Conservation (phyloP, 2,888 invertebrate genomes). For the Seladonia tumulorum region DNA sequence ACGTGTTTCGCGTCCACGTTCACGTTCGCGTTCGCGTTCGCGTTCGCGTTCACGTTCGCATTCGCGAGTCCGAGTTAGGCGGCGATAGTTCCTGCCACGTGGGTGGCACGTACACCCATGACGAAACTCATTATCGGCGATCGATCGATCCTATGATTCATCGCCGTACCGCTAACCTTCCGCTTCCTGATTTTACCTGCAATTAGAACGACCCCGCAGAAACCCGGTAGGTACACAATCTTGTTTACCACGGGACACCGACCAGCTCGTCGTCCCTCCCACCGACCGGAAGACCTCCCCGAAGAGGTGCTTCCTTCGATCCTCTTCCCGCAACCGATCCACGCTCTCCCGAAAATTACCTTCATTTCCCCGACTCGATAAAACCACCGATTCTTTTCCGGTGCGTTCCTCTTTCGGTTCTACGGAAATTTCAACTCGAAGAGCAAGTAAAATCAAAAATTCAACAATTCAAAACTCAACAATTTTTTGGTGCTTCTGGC, state of each 20-base stretch:
- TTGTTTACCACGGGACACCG: not conserved
- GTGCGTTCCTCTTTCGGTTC: not conserved
- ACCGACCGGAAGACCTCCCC: constrained; percentile 2
- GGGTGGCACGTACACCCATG: constrained; percentile 48
- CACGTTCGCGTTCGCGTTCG: not conserved
- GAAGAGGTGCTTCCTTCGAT: not conserved
- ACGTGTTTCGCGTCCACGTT: constrained; percentile 51
- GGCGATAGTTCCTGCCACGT: constrained; percentile 33
- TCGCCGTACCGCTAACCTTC: constrained; percentile 52
- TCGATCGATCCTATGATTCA: constrained; percentile 60
- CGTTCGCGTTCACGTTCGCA: not conserved
- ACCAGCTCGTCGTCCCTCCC: not conserved
- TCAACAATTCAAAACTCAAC: too few species aligned
- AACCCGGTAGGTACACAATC: constrained; percentile 30
- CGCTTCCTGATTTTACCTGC: constrained; percentile 58
- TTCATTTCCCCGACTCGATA: not conserved
- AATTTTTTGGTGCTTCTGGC: too few species aligned
- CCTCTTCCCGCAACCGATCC: not conserved
- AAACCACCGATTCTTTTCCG: not conserved
- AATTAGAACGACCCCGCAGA: constrained; percentile 52
- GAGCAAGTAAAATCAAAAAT: too few species aligned
- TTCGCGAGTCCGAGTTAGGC: not conserved
- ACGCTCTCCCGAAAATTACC: not conserved
- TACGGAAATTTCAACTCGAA: too few species aligned
- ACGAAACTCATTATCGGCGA: constrained; percentile 59